Base-by-base conservation (phyloP, 2,888 invertebrate species). In the Caenorhabditis sulstoni region DNA sequence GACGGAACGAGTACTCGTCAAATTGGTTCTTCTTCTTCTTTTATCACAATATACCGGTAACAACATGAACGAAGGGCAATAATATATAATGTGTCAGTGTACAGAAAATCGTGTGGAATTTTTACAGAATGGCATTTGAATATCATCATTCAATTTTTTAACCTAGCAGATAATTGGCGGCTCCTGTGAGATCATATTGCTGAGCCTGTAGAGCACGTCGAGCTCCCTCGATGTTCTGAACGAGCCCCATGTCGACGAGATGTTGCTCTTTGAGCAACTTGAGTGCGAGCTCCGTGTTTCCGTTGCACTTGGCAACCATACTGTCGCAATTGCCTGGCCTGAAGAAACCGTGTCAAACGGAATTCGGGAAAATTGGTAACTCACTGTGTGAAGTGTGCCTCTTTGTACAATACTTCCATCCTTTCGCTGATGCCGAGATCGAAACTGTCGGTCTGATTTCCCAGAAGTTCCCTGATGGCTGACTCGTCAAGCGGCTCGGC, bases 391-490 rank as follows among this genome's bases (percentile, higher is more conserved):
- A 86, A 86, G 39, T 73, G 65, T 0, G 86, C 86, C 39, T 85
- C 83, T 22, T 76, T 71, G 68, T 86, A 86, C 53, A 86, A 74
- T 1, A 78, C 50, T 58, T 86, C 86, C 86, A 86, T 83, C 39
- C 78, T 79, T 1, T 77, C 75, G 1, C 76, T 73, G 55, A 79
- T 73, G 11, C 57, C 53, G 23, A 62, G 9, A 16, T 78, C 65
- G 18, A 9, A 22, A n/a, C n/a, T n/a, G n/a, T n/a, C n/a, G 4
- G 12, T 45, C 22, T 68, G 53, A 9, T 7, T 9, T 53, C 68
- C 64, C 11, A 80, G 18, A 9, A 80, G 20, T 9, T 80, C 80
- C 0, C 20, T 29, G 4, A 80, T 80, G 5, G 64, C 70, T 16
- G 75, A 44, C 11, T 75, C 80, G 1, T 39, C 66, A 11, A 80